Conservation (phyloP, 2,113 vertebrate species). For the Trematocara stigmaticum region DNA sequence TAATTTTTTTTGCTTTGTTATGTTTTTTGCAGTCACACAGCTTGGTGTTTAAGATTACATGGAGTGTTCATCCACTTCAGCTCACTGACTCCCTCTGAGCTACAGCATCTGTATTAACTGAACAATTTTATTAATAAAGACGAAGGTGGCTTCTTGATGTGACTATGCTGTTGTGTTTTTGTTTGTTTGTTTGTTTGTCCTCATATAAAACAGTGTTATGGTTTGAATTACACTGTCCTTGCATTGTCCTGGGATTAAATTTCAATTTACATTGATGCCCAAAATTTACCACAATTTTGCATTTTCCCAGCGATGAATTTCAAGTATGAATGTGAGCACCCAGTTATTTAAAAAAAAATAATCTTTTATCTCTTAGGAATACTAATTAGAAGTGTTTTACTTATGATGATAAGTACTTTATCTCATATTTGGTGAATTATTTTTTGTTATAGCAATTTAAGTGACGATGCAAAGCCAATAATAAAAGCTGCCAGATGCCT, state of each 20-base stretch:
- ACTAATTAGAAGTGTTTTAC: not conserved
- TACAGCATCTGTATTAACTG: slow-evolving; percentile 59
- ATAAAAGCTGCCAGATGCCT: not conserved
- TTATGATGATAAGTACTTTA: not conserved
- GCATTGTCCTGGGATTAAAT: not conserved
- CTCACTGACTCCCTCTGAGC: slow-evolving; percentile 54
- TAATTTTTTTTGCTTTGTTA: accelerated
- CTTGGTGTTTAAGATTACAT: slow-evolving; percentile 38
- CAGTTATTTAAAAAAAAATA: accelerated
- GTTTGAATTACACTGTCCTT: not conserved
- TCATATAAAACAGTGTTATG: not conserved
- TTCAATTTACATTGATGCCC: not conserved
- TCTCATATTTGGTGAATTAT: not conserved
- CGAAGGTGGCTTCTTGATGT: slow-evolving; percentile 54
- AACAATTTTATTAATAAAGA: slow-evolving; percentile 72
- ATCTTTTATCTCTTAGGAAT: not conserved
- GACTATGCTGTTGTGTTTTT: not conserved
- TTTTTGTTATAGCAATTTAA: not conserved
- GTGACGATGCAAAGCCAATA: not conserved
- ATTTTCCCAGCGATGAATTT: accelerated
- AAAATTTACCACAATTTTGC: not conserved
- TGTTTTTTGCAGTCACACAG: not conserved
- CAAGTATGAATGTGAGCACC: not conserved
- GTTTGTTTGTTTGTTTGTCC: not conserved
- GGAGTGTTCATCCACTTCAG: slow-evolving; percentile 31